Percentiles rank a stretch among this genome's conserved stretches.
Evolutionary conservation across 2,888 invertebrate genomes (phyloP).

Genomic region (Tetropium fuscum): DNA sequence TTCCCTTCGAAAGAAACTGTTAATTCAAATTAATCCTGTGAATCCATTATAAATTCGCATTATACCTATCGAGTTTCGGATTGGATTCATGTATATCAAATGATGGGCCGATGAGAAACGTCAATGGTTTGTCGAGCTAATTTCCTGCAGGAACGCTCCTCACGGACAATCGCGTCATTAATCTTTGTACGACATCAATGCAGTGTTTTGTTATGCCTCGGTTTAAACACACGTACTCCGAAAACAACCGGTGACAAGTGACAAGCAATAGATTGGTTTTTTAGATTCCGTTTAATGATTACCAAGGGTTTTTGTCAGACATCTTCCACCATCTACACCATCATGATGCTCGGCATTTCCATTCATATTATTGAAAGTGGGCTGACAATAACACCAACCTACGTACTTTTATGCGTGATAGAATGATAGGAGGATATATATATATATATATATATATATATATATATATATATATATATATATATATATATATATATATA

Average conservation of each 20-base stretch:
- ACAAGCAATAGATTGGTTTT: conserved; percentile 64
- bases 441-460: no score
- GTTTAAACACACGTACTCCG: conserved; percentile 58
- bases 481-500: no score
- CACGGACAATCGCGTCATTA: conserved; percentile 62
- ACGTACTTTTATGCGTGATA: neutral
- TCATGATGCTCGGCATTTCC: conserved; percentile 25
- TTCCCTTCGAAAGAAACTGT: no score
- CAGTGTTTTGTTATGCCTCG: conserved; percentile 58
- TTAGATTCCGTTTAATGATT: conserved; percentile 58
- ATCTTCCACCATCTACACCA: conserved; percentile 25
- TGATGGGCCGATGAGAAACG: conserved; percentile 15
- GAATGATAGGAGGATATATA: neutral
- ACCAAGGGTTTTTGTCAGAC: conserved; percentile 28
- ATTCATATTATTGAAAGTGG: conserved; percentile 15
- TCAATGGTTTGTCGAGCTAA: conserved; percentile 49
- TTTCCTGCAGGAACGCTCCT: conserved; percentile 45
- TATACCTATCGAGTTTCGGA: conserved; percentile 4
- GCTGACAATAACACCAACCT: conserved; percentile 12
- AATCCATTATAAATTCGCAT: neutral
- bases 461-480: no score
- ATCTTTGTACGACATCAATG: conserved; percentile 62
- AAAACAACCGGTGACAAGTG: conserved; percentile 63
- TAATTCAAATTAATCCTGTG: neutral
- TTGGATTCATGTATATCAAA: conserved; percentile 7